A percentile compares a stretch with the other conserved stretches of the same genome.
These are phyloP conservation scores for Wiebesia pumilae DNA, from an alignment of 1,140 invertebrate genomes.

Conservation along the genomic window DNA sequence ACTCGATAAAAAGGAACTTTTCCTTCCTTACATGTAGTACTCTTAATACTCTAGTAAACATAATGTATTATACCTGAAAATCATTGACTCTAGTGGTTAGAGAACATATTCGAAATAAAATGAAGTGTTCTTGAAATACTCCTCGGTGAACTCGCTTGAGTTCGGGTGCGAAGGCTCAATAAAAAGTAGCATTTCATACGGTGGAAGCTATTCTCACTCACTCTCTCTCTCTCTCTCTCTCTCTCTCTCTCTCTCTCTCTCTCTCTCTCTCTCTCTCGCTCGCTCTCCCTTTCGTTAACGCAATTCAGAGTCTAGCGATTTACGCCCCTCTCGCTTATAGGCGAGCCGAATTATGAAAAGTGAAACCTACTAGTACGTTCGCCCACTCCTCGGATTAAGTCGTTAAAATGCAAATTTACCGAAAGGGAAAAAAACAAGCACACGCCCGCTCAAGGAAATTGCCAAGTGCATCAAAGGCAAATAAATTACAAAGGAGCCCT, in stretches of 20 bases:
- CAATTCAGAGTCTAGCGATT: constrained; percentile 36
- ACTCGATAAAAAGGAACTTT: too few relatives aligned
- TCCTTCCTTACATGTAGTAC: too few relatives aligned
- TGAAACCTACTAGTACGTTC: constrained; percentile 28
- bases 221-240: not conserved
- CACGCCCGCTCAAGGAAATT: constrained; percentile 23
- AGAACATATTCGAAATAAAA: not conserved
- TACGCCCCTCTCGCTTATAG: constrained; percentile 15
- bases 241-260: not conserved
- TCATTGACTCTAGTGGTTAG: not conserved
- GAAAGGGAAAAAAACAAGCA: constrained; percentile 8
- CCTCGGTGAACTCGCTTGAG: not conserved
- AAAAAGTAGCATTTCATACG: not conserved
- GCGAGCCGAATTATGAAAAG: constrained; percentile 43
- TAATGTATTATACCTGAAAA: not conserved
- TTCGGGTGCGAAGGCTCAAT: not conserved
- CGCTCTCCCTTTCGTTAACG: constrained; percentile 23
- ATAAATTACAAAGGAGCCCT: constrained; percentile 29
- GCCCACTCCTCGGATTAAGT: constrained; percentile 42
- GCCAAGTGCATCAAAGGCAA: constrained; percentile 45
- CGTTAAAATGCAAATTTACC: constrained; percentile 49
- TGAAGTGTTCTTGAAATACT: not conserved
- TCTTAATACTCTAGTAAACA: not conserved
- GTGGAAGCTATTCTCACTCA: not conserved
- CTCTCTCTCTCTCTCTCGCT: not conserved